These are phyloP conservation scores for Isurus oxyrinchus DNA, from an alignment of 2,113 vertebrate genomes.

Conservation along the genomic window DNA sequence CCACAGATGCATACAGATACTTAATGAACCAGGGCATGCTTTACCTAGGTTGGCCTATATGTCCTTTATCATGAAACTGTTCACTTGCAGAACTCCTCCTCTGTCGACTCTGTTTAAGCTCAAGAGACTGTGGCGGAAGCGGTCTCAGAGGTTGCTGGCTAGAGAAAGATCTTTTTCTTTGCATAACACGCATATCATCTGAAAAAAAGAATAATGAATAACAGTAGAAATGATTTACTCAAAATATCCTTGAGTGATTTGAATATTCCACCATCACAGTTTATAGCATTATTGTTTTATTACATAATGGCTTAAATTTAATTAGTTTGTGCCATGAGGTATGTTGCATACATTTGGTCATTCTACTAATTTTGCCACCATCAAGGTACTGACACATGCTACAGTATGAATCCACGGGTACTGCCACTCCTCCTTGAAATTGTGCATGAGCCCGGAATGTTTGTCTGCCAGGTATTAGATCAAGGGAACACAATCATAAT, in stretches of 20 bases:
- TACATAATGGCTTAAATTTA: background rate
- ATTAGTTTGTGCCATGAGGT: background rate
- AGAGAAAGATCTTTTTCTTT: constrained; percentile 25
- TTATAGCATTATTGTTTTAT: background rate
- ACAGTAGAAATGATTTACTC: background rate
- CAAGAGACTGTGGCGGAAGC: constrained; percentile 31
- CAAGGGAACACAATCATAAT: background rate
- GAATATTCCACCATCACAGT: background rate
- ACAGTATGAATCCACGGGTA: background rate
- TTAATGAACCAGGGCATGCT: background rate
- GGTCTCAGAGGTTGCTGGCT: constrained; percentile 23
- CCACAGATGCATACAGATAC: background rate
- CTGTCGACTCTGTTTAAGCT: constrained; percentile 50
- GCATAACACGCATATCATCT: constrained; percentile 17
- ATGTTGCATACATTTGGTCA: background rate
- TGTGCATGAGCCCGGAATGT: background rate
- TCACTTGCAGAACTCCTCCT: constrained; percentile 50
- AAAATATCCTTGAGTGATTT: background rate
- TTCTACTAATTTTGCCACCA: background rate
- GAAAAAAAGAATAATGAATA: background rate
- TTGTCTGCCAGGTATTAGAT: background rate
- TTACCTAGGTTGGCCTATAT: constrained; percentile 48
- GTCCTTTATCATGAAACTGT: constrained; percentile 52
- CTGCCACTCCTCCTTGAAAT: background rate
- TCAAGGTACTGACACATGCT: background rate